Conservation (phyloP, 2,888 invertebrate species). For the Empis livida region DNA sequence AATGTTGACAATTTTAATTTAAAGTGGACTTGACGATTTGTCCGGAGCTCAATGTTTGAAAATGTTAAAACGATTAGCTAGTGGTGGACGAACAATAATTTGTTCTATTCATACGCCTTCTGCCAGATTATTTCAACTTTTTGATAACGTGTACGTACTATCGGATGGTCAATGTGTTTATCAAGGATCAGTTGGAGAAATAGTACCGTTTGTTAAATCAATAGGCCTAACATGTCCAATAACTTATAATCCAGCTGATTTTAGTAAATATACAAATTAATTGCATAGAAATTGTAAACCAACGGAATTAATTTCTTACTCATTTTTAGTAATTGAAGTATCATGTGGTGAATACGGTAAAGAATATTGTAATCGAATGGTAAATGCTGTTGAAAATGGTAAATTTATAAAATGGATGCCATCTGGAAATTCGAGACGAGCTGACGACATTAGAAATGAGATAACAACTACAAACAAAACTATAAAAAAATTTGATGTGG, state of each 20-base stretch:
- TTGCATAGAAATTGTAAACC: neutral
- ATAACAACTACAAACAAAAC: neutral
- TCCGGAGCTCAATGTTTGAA: slow-evolving; percentile 81
- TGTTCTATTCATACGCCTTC: slow-evolving; percentile 97
- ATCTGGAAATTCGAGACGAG: neutral
- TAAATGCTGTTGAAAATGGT: slow-evolving; percentile 53
- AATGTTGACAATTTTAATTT: slow-evolving; percentile 16
- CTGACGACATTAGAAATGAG: neutral
- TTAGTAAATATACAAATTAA: slow-evolving; percentile 51
- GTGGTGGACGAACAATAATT: slow-evolving; percentile 78
- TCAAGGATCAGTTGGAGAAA: slow-evolving; percentile 62
- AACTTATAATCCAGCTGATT: slow-evolving; percentile 94
- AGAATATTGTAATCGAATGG: slow-evolving; percentile 53
- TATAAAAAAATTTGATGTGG: slow-evolving; percentile 28
- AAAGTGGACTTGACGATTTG: slow-evolving; percentile 80
- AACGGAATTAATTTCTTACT: neutral
- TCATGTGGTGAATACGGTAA: slow-evolving; percentile 66
- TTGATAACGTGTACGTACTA: slow-evolving; percentile 83
- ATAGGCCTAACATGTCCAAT: slow-evolving; percentile 74
- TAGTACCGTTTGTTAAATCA: slow-evolving; percentile 68
- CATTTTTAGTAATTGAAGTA: slow-evolving; percentile 59
- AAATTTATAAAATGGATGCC: slow-evolving; percentile 41
- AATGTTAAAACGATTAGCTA: slow-evolving; percentile 69
- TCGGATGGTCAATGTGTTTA: slow-evolving; percentile 83
- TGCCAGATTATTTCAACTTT: slow-evolving; percentile 79